Conservation (phyloP, 2,888 invertebrate species). For the Reticulitermes lucifugus region DNA sequence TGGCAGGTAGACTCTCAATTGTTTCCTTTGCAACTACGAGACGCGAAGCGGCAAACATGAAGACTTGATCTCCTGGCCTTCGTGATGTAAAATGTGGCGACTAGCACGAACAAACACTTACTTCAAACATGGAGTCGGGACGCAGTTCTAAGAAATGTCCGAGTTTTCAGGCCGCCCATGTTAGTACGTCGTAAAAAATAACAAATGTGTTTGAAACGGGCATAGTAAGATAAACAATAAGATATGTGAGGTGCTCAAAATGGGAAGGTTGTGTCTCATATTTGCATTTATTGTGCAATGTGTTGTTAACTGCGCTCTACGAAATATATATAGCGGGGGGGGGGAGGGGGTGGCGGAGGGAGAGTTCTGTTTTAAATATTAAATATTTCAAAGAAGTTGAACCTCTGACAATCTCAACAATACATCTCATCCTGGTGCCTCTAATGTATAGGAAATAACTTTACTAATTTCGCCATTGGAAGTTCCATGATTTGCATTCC, state of each 20-base stretch:
- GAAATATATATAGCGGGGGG: background rate
- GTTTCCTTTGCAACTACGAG: background rate
- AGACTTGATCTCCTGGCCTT: conserved; percentile 18
- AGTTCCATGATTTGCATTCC: no score
- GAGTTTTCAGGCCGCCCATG: background rate
- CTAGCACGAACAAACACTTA: conserved; percentile 8
- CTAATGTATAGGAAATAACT: no score
- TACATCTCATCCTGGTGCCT: no score
- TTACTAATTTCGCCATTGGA: no score
- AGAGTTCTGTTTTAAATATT: background rate
- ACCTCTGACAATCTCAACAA: no score
- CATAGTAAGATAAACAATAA: background rate
- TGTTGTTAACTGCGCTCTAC: background rate
- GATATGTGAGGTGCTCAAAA: background rate
- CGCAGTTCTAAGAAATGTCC: conserved; percentile 10
- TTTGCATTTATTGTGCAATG: conserved; percentile 3
- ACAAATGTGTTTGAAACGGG: background rate
- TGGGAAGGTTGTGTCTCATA: background rate
- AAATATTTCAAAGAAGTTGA: conserved; percentile 1
- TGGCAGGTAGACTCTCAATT: conserved; percentile 5
- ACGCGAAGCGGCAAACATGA: background rate
- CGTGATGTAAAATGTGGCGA: conserved; percentile 3
- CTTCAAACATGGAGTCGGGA: conserved; percentile 12
- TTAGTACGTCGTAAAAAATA: conserved; percentile 13
- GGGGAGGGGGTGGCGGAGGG: background rate